These are phyloP conservation scores for Ciconia nigra DNA, from an alignment of 2,797 vertebrate genomes.

Conservation along the genomic window DNA sequence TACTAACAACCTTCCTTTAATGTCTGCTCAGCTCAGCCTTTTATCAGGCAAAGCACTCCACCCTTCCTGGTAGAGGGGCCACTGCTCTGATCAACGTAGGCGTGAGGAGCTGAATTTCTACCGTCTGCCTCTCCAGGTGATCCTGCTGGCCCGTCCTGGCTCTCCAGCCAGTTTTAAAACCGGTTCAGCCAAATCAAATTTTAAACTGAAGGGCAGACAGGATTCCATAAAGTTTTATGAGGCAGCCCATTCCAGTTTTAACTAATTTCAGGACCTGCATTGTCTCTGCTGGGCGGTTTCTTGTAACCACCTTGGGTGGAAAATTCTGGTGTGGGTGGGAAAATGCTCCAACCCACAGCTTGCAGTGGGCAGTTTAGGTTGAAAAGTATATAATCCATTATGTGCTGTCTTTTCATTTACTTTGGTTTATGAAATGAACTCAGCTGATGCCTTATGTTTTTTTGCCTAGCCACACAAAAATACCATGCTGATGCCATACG, in stretches of 20 bases:
- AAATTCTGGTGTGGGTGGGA: neutral
- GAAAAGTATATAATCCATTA: neutral
- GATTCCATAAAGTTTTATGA: neutral
- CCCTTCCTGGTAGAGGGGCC: constrained; percentile 1
- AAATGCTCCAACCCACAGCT: neutral
- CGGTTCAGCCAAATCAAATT: neutral
- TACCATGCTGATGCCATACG: accelerated
- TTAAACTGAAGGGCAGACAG: neutral
- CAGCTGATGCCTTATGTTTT: neutral
- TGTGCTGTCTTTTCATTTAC: neutral
- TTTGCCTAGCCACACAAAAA: neutral
- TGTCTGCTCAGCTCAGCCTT: constrained; percentile 51
- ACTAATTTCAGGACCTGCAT: neutral
- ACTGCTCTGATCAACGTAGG: neutral
- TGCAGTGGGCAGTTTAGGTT: neutral
- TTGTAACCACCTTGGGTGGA: neutral
- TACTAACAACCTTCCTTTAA: constrained; percentile 28
- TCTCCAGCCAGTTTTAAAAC: constrained; percentile 42
- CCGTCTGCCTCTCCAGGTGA: neutral
- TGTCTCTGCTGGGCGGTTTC: neutral
- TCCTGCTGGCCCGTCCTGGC: neutral
- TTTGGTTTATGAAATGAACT: neutral
- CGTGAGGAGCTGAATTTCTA: neutral
- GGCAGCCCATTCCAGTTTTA: neutral
- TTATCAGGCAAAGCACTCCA: constrained; percentile 19